phyloP scores from a whole-genome alignment of 2,113 vertebrate species.

The Microtus oregoni region DNA sequence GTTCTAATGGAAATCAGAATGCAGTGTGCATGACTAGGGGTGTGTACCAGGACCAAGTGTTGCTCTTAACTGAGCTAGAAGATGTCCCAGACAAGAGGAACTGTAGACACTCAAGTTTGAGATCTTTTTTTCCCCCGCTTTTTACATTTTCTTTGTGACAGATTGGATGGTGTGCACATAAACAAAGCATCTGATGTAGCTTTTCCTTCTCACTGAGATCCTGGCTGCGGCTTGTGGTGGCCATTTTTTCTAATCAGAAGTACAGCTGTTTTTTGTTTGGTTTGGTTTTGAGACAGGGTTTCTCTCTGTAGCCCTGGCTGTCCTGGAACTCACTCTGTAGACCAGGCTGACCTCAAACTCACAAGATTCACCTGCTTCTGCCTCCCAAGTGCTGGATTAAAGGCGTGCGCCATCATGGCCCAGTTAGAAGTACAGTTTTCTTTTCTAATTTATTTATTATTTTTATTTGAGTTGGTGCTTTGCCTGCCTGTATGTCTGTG shows the following conservation, averaged over 20 bases:
- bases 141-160: neutral
- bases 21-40: neutral
- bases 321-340: neutral
- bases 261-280: neutral
- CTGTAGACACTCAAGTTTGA: neutral
- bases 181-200: neutral
- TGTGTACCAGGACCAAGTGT: neutral
- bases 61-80: neutral
- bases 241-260: neutral
- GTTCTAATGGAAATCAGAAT: neutral
- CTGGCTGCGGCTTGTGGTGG: neutral
- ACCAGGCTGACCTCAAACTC: neutral
- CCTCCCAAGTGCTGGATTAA: neutral
- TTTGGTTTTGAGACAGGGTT: neutral
- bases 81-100: neutral
- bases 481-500: too few species aligned
- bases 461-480: too few species aligned
- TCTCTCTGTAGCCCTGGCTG: too few species aligned
- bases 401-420: neutral
- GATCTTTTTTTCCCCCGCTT: neutral
- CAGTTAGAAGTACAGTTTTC: neutral
- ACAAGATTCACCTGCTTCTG: neutral
- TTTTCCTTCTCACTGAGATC: neutral
- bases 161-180: neutral
- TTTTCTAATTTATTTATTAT: too few species aligned